Conservation (phyloP, 2,888 invertebrate species). For the Kuschelorhynchus macadamiae region DNA sequence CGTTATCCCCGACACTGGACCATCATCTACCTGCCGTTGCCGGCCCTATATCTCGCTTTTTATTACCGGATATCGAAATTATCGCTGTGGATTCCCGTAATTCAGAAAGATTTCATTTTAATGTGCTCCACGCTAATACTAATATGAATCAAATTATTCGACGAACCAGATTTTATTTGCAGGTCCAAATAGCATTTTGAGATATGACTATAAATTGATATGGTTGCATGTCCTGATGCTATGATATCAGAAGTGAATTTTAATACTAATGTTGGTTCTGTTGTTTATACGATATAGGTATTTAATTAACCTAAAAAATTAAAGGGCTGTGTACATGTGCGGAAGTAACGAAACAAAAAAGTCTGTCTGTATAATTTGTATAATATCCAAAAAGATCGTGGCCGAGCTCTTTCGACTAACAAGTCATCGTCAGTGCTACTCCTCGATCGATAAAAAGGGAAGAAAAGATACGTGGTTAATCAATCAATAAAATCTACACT, state of each 20-base stretch:
- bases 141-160: conserved; percentile 59
- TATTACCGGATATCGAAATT: conserved; percentile 59
- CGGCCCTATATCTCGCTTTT: conserved; percentile 56
- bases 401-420: too few species aligned
- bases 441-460: too few species aligned
- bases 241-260: conserved; percentile 19
- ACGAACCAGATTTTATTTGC: conserved; percentile 55
- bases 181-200: conserved; percentile 46
- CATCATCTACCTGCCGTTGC: conserved; percentile 55
- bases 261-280: conserved; percentile 10
- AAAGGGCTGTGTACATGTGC: too few species aligned
- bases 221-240: conserved; percentile 17
- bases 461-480: too few species aligned
- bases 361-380: too few species aligned
- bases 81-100: conserved; percentile 59
- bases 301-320: neutral
- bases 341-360: too few species aligned
- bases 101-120: conserved; percentile 61
- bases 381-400: too few species aligned
- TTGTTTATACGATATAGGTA: neutral
- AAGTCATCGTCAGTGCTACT: too few species aligned
- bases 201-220: conserved; percentile 42
- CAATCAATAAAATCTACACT: too few species aligned
- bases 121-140: conserved; percentile 58
- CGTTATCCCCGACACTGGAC: conserved; percentile 31